Evolutionary conservation across 2,888 invertebrate genomes (phyloP), one percentile per base, ranked within the genome.

Genomic region (Athetis lepigone): DNA sequence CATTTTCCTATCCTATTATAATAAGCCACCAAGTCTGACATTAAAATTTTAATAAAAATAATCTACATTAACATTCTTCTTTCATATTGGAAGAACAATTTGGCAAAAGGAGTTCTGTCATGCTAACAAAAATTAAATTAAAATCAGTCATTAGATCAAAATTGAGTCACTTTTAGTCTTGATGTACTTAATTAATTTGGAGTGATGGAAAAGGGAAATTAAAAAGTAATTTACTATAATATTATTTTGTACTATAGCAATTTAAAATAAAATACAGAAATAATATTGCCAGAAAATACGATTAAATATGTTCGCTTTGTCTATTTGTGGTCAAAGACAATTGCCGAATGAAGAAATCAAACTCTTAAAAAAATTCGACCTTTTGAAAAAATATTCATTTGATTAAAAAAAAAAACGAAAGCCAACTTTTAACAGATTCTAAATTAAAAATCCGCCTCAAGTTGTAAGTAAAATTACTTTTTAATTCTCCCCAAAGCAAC

Each of bases 81-180:
- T 63, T 58, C 59, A 58, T 66, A 75, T 73, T 86, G 89, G 89
- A 90, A 90, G 89, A 89, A 84, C 74, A 78, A 81, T 90, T 90
- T 90, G 90, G 90, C 90, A 85, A 79, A 85, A 83, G 87, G 89
- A 90, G 88, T 88, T 79, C 85, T 76, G 81, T 73, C 77, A 84
- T 75, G 80, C 75, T 67, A 73, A 75, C 51, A 59, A 51, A 75
- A 75, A 71, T 52, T 62, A 71, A 76, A 70, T 61, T 50, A 69
- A 58, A 80, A 71, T 85, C 83, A 87, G 85, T 87, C 86, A 73
- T 58, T 70, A 66, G 46, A 65, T 70, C 50, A 64, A 29, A 57
- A 76, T 81, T 74, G 74, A 79, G 81, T 80, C 80, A 69, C 42
- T 75, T 57, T 62, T 47, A 63, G 63, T 57, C 54, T 75, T 75